These are phyloP conservation scores for Piprites chloris DNA, from an alignment of 2,113 vertebrate species.

Conservation along the genomic window DNA sequence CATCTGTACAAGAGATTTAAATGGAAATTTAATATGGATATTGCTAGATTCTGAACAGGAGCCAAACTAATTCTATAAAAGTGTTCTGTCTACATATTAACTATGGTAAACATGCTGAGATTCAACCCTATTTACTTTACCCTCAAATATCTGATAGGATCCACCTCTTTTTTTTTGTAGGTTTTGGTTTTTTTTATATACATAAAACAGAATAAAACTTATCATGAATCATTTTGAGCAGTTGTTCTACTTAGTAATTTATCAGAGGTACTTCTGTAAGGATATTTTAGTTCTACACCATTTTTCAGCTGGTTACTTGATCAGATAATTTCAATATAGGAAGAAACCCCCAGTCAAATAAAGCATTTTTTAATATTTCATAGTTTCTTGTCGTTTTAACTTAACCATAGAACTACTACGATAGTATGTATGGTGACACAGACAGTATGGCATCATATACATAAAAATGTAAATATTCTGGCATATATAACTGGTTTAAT, in stretches of 20 bases:
- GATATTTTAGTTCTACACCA: background rate
- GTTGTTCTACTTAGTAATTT: background rate
- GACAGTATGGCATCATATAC: background rate
- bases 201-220: background rate
- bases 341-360: background rate
- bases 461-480: background rate
- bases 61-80: constrained; percentile 78
- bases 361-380: background rate
- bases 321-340: background rate
- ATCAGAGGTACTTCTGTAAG: background rate
- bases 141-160: background rate
- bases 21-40: constrained; percentile 74
- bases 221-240: background rate
- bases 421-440: background rate
- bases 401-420: background rate
- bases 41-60: constrained; percentile 67
- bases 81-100: constrained; percentile 74
- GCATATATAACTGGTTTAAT: background rate
- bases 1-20: constrained; percentile 63
- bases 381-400: background rate
- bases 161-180: background rate
- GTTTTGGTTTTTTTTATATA: background rate
- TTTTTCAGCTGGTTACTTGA: background rate
- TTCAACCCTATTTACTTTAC: constrained; percentile 58
- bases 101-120: constrained; percentile 46